phyloP scores from a whole-genome alignment of 2,888 invertebrate species.

The Callyntrura guangdongensis region DNA sequence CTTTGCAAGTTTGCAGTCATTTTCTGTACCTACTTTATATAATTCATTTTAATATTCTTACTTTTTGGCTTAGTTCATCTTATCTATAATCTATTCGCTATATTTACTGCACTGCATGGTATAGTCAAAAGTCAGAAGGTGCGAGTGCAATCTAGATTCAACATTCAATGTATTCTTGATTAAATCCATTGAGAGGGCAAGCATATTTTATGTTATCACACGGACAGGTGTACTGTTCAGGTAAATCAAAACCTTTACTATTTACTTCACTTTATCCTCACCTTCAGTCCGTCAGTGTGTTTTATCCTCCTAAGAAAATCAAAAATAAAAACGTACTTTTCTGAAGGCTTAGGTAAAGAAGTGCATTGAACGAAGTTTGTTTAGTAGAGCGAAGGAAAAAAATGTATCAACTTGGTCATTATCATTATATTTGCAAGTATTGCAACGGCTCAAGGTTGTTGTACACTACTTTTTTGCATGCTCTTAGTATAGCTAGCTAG shows the following conservation, averaged over 20 bases:
- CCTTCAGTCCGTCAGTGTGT: not conserved
- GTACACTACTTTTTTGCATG: too few relatives aligned
- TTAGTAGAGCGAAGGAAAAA: constrained; percentile 73
- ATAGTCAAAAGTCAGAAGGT: constrained; percentile 1
- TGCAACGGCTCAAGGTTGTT: constrained; percentile 60
- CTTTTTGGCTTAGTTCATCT: constrained; percentile 21
- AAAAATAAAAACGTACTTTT: not conserved
- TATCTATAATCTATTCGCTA: constrained; percentile 41
- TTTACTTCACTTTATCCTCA: not conserved
- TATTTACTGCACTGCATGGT: constrained; percentile 13
- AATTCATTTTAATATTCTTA: not conserved
- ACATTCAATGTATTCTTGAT: constrained; percentile 15
- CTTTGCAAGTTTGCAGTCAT: not conserved
- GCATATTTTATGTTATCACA: not conserved
- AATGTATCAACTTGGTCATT: constrained; percentile 53
- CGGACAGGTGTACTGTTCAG: not conserved
- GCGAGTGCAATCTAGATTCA: constrained; percentile 9
- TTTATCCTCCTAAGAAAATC: not conserved
- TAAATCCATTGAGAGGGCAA: not conserved
- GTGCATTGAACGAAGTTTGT: constrained; percentile 73
- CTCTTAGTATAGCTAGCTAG: too few relatives aligned
- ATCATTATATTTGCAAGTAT: not conserved
- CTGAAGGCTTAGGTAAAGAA: constrained; percentile 43
- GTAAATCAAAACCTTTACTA: not conserved
- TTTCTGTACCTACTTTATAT: too few relatives aligned